phyloP scores from a whole-genome alignment of 2,113 vertebrate genomes.

The human region GRCh38 chr20:36435501-36436000 shows the following conservation, averaged over 20 bases:
- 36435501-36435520: neutral
- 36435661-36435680: neutral
- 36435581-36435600: neutral
- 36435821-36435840: neutral
- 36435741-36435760: neutral
- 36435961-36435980: neutral
- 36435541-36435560: neutral
- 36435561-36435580: neutral
- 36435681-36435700: neutral
- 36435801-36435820: neutral
- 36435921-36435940: neutral
- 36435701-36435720: neutral
- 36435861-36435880: neutral
- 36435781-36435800: neutral
- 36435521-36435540: neutral
- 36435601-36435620: neutral
- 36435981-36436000: neutral
- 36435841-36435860: neutral
- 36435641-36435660: neutral
- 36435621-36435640: neutral
- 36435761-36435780: neutral
- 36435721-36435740: neutral
- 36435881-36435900: neutral
- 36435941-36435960: neutral
- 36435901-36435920: neutral